phyloP scores from a whole-genome alignment of 2,888 invertebrate genomes.

The Eristalis pertinax region DNA sequence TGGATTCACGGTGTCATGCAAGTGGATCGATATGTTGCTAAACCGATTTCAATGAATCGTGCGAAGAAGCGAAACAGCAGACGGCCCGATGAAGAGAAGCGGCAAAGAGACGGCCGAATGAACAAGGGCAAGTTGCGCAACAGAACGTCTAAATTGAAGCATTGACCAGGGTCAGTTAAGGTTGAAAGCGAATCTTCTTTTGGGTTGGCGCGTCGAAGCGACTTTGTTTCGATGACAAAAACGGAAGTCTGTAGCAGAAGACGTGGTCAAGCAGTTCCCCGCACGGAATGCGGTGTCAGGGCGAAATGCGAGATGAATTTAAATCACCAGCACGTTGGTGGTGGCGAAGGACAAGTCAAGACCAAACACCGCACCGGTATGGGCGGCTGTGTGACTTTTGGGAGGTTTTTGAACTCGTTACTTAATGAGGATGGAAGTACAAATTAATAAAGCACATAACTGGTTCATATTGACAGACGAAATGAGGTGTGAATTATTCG shows the following conservation, averaged over 20 bases:
- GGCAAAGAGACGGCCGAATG: background rate
- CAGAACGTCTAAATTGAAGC: slow-evolving; percentile 21
- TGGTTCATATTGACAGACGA: background rate
- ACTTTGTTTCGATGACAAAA: slow-evolving; percentile 7
- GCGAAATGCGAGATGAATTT: slow-evolving; percentile 19
- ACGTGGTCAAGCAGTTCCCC: slow-evolving; percentile 7
- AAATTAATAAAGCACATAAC: background rate
- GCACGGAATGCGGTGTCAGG: slow-evolving; percentile 23
- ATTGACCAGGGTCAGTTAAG: slow-evolving; percentile 36
- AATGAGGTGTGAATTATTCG: background rate
- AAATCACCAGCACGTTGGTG: slow-evolving; percentile 7
- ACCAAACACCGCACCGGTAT: slow-evolving; percentile 17
- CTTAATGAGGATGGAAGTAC: background rate
- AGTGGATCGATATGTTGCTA: background rate
- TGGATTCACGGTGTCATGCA: slow-evolving; percentile 11
- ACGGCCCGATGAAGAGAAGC: background rate
- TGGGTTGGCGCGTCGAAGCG: background rate
- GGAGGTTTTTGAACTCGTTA: slow-evolving; percentile 26
- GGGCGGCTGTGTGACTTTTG: background rate
- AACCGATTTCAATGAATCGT: slow-evolving; percentile 17
- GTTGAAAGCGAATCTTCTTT: slow-evolving; percentile 1
- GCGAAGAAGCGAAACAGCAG: background rate
- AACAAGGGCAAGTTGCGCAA: slow-evolving; percentile 40
- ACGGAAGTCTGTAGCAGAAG: slow-evolving; percentile 15
- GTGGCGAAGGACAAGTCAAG: slow-evolving; percentile 17